phyloP scores from a whole-genome alignment of 1,140 invertebrate species.

The Drosophila ananassae region DNA sequence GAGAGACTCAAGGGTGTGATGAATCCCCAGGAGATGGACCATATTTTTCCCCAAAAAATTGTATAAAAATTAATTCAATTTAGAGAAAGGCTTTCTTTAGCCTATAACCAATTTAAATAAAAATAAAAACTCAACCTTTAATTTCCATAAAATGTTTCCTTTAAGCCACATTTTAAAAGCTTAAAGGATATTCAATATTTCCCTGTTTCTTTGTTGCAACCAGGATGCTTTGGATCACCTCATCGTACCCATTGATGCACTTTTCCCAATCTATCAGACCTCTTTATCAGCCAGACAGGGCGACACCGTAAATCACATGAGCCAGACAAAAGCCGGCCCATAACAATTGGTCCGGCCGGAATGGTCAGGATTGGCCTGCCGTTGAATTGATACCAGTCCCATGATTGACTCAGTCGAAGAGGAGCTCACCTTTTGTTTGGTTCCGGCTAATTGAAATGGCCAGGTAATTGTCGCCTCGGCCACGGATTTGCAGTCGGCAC shows the following conservation, averaged over 20 bases:
- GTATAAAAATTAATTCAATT: background rate
- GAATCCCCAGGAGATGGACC: background rate
- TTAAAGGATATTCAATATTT: too few species aligned
- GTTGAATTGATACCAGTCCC: slow-evolving; percentile 47
- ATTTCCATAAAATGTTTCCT: background rate
- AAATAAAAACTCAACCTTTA: background rate
- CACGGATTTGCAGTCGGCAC: background rate
- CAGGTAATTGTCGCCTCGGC: slow-evolving; percentile 19
- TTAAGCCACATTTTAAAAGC: background rate
- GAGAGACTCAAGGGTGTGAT: background rate
- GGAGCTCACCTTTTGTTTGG: slow-evolving; percentile 10
- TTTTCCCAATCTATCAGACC: slow-evolving; percentile 17
- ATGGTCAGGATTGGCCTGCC: slow-evolving; percentile 8
- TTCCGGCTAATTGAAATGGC: slow-evolving; percentile 45
- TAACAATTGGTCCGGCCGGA: slow-evolving; percentile 36
- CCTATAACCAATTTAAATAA: too few species aligned
- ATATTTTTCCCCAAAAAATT: background rate
- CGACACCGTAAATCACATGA: slow-evolving; percentile 32
- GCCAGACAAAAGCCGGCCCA: slow-evolving; percentile 28
- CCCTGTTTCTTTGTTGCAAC: too few species aligned
- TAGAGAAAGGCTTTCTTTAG: background rate
- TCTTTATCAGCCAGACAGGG: slow-evolving; percentile 43
- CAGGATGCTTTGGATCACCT: background rate
- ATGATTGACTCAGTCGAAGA: slow-evolving; percentile 20
- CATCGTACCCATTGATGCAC: background rate